Base-by-base conservation (phyloP, 2,888 invertebrate species). In the Pristionchus japonicus region DNA sequence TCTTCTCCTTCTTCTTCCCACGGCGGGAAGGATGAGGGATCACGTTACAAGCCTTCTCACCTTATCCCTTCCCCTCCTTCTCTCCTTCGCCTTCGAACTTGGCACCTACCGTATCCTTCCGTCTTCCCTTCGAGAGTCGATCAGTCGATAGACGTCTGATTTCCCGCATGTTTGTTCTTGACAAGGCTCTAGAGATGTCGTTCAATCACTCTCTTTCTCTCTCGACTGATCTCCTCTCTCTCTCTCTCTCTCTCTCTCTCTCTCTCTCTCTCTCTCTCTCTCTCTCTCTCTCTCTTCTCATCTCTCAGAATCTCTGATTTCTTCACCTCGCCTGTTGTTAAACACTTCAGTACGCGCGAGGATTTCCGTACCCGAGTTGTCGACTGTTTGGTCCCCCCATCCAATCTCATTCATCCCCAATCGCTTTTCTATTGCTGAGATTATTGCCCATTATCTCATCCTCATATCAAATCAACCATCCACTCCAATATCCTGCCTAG, bases 221-320 rank as follows among this genome's bases (percentile, higher is more conserved):
- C 34, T 57, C 43, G 23, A n/a, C 57, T 70, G 70, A 70, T 70
- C 70, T 70, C 37, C 20, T 11, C 1, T 70, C 27, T 70, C n/a
- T 67, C 34, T 67, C n/a, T n/a, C n/a, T 67, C 67, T 67, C 67
- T 67, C 67, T 67, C 31, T 31, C 31, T 31, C 31, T 34, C 34
- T 67, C 77, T 23, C 27, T 77, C 77, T 20, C 52, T 83, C 57
- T n/a, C 34, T 52, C 52, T 83, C n/a, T 20, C 23, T 49, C 40
- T 64, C 61, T 40, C 37, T 52, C 40, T 49, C 23, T 7, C 43
- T 67, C 61, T 85, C 85, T 61, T 34, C 67, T 23, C 20, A 40
- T 57, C 83, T n/a, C 83, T 34, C 17, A 52, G 31, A 49, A 64
- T 43, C 85, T 85, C 85, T 64, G 61, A 40, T 64, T 85, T 47